phyloP scores from a whole-genome alignment of 2,797 vertebrate species.

The Chaunax sp. region DNA sequence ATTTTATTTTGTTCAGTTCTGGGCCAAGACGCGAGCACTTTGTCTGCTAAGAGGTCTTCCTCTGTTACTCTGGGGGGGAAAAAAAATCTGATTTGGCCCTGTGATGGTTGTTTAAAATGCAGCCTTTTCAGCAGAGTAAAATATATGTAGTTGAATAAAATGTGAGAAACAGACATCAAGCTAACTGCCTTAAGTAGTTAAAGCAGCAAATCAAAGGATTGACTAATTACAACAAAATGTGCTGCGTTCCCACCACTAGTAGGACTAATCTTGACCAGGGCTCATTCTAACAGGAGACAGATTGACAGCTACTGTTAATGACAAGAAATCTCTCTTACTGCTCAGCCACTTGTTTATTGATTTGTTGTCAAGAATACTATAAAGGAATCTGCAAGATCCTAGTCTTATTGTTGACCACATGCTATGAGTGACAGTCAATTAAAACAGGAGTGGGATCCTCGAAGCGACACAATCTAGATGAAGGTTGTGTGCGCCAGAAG shows the following conservation, averaged over 20 bases:
- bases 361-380: conserved; percentile 81
- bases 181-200: neutral
- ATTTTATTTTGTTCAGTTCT: conserved; percentile 24
- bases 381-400: conserved; percentile 76
- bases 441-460: conserved; percentile 70
- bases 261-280: conserved; percentile 30
- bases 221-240: conserved; percentile 1
- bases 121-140: neutral
- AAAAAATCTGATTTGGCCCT: conserved; percentile 2
- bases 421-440: conserved; percentile 81
- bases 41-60: neutral
- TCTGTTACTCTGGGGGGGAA: neutral
- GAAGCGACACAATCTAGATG: conserved; percentile 67
- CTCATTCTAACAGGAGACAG: conserved; percentile 51
- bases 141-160: conserved; percentile 6
- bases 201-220: conserved; percentile 20
- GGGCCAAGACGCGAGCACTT: conserved; percentile 9
- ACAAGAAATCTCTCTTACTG: conserved; percentile 74
- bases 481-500: conserved; percentile 59
- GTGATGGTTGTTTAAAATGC: conserved; percentile 3
- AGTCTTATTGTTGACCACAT: conserved; percentile 66
- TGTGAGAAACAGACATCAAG: neutral
- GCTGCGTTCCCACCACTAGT: conserved; percentile 14
- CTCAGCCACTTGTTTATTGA: conserved; percentile 76
- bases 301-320: conserved; percentile 77